Conservation (phyloP, 2,888 invertebrate genomes). For the Drosophila kanekoi region DNA sequence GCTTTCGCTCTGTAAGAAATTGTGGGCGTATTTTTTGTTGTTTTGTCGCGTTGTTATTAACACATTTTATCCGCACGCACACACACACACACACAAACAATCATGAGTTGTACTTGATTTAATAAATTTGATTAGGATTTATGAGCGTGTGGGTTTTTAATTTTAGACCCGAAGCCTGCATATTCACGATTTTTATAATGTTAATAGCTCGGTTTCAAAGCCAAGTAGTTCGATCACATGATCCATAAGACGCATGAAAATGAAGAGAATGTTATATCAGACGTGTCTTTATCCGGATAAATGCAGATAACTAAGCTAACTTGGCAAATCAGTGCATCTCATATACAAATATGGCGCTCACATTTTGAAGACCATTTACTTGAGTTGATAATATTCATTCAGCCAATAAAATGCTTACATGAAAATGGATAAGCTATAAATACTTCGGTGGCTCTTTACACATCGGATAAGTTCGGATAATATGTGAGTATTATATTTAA, state of each 20-base stretch:
- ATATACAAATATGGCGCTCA: not conserved
- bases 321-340: constrained; percentile 5
- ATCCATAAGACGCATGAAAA: constrained; percentile 20
- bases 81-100: constrained; percentile 3
- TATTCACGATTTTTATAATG: constrained; percentile 29
- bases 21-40: constrained; percentile 72
- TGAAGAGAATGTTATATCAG: not conserved
- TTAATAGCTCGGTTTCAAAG: constrained; percentile 24
- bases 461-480: not conserved
- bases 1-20: constrained; percentile 50
- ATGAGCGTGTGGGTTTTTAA: constrained; percentile 60
- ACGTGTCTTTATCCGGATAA: not conserved
- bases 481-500: too few relatives aligned
- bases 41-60: constrained; percentile 53
- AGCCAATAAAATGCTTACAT: too few relatives aligned
- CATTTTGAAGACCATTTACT: too few relatives aligned
- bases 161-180: constrained; percentile 35
- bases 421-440: too few relatives aligned
- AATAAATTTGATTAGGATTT: constrained; percentile 83
- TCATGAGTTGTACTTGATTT: constrained; percentile 75
- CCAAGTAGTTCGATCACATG: constrained; percentile 42
- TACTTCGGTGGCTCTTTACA: too few relatives aligned
- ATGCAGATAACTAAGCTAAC: not conserved
- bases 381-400: too few relatives aligned
- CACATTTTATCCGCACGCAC: constrained; percentile 42